Base-by-base conservation (phyloP, 2,113 vertebrate species). In the Ammodytes marinus region DNA sequence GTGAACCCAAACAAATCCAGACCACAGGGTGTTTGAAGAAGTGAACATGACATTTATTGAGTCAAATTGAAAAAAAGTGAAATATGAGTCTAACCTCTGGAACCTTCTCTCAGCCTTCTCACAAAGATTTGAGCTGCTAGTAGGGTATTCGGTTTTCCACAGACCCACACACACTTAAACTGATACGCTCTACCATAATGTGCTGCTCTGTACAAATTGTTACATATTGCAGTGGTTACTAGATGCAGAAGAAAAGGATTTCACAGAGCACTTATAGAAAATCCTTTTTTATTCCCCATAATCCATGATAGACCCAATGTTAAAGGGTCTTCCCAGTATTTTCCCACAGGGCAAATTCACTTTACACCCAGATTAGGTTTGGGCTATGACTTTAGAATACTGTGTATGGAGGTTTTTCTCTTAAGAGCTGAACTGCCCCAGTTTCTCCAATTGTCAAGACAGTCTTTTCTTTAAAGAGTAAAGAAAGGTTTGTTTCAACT, bases 41-140 rank as follows among this genome's bases (percentile, higher is more conserved):
- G 46, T 47, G 19, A 85, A 82, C 57, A 42, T 90, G 91, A 91
- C 91, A 88, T 86, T 89, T 87, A 92, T 92, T 92, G 89, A 89
- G 86, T 91, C 69, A 85, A 90, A 94, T 76, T 68, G 64, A 88
- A 93, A 92, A 92, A 90, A 66, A 79, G 49, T 69, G 63, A 89
- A 87, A 87, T 39, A 73, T 58, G 52, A 87, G 81, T 57, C 77
- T 85, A 77, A 53, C 45, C 59, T 82, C 54, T 4, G 6, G 79
- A 83, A 70, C 65, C 65, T 83, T 88, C 46, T 75, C 37, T 65
- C 76, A 82, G 77, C 74, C 66, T 69, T 69, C 50, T 82, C 58
- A 65, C 68, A 73, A 79, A 79, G 69, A 85, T 86, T 88, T 80
- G 79, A 86, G 78, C 64, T 80, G 74, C 91, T 89, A 59, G 68